Evolutionary conservation across 1,140 invertebrate species (phyloP), one percentile per base, ranked within the genome.

Genomic region (Homalodisca vitripennis): DNA sequence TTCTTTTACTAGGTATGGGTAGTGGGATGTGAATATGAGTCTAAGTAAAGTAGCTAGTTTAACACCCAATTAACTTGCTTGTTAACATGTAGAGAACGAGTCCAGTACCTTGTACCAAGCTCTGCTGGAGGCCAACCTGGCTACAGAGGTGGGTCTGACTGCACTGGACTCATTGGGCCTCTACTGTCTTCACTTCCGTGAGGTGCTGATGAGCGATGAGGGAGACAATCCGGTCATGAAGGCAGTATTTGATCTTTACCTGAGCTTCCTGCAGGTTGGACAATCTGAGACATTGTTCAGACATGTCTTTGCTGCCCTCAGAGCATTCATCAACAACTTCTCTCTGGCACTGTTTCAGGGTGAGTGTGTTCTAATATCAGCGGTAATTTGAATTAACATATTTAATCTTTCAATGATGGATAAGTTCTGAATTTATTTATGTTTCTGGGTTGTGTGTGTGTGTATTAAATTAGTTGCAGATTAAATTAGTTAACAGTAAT

Each of bases 291-390:
- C 84, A 13, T 80, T 98, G 27, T 89, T 94, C 73, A 91, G 92
- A 73, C 94, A 98, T 77, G 87, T 96, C 2, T 97, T 98, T 80
- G 94, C 94, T 12, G 90, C 92, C 0, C 80, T 98, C 27, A 84
- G 95, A 74, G 89, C 92, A 0, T 97, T 97, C 74, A 91, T 98
- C 32, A 95, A 94, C 79, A 94, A 96, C 80, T 94, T 92, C 76
- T 92, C 92, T 66, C 84, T 86, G 70, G 88, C 88, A 12, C 78
- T 94, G 24, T 94, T 93, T 82, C 86, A 92, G 88, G 91, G 89
- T 89, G 10, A 10, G 34, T 41, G n/a, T n/a, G n/a, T n/a, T n/a
- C n/a, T n/a, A n/a, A n/a, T n/a, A n/a, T n/a, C n/a, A n/a, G n/a
- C n/a, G n/a, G n/a, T n/a, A n/a, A n/a, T n/a, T n/a, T n/a, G n/a